Evolutionary conservation across 1,140 invertebrate genomes (phyloP), one percentile per base, ranked within the genome.

Genomic region (Portunus trituberculatus): DNA sequence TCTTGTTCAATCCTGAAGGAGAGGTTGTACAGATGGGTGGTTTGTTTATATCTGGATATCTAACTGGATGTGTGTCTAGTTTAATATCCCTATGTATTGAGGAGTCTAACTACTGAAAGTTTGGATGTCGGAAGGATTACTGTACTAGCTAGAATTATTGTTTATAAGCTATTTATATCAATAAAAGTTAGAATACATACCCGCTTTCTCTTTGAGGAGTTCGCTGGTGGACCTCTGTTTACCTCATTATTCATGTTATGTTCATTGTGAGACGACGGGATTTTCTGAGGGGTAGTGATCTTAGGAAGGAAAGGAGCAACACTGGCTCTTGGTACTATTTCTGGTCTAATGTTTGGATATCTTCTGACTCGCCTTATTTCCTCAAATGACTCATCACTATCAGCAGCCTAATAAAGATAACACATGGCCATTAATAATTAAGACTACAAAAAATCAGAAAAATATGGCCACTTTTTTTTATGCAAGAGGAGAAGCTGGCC

Each of bases 361-460:
- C 90, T 91, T 39, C 29, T 20, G 29, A 29, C 3, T 28, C 52
- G 52, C 29, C 39, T 91, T 16, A 91, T 32, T 20, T 91, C 90
- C 16, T 91, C 90, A 91, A 91, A 91, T 16, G 90, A 29, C 28
- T 91, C 90, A 91, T 91, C 90, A 76, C 52, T 76, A 48, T 91
- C 90, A 32, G 90, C 90, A 91, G 31, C 25, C 90, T 91, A 32
- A n/a, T n/a, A 20, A n/a, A 76, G 2, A n/a, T 76, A 76, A 76
- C 67, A 76, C 16, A n/a, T n/a, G 10, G 52, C 52, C 10, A 4
- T 59, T 59, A 59, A 59, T 14, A 59, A 59, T 20, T 20, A 59
- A 59, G 52, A 12, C 52, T 10, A 59, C 16, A 59, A 14, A 59
- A 14, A 12, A 10, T 59, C 10, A 59, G 10, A 20, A 59, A 59